Conservation (phyloP, 2,888 invertebrate species). For the Melanostoma mellinum region DNA sequence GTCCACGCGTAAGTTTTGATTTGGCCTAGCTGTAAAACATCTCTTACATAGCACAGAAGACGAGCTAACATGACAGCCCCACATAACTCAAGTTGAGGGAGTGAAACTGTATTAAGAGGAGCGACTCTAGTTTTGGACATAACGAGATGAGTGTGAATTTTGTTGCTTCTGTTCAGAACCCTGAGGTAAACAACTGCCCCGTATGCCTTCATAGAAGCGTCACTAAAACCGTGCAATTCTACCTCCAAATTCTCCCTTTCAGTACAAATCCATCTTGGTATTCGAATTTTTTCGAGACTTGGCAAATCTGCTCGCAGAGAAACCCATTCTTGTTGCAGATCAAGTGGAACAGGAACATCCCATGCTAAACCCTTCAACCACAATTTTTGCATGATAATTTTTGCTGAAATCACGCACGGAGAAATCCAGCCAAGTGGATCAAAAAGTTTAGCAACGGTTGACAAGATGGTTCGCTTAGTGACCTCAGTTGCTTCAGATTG, state of each 20-base stretch:
- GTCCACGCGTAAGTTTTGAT: no score
- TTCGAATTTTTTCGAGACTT: slow-evolving; percentile 9
- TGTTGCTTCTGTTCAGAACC: neutral
- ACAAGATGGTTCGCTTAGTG: slow-evolving; percentile 18
- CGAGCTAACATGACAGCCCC: slow-evolving; percentile 30
- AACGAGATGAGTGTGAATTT: slow-evolving; percentile 6
- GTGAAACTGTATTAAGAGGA: slow-evolving; percentile 24
- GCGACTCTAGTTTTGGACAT: slow-evolving; percentile 50
- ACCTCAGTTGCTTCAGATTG: neutral
- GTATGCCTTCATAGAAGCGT: slow-evolving; percentile 35
- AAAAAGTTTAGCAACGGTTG: slow-evolving; percentile 24
- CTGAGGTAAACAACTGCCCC: slow-evolving; percentile 24
- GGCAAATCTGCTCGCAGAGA: neutral
- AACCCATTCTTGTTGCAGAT: slow-evolving; percentile 9
- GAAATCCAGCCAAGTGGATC: slow-evolving; percentile 44
- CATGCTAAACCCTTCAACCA: slow-evolving; percentile 32
- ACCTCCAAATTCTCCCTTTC: neutral
- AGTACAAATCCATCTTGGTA: slow-evolving; percentile 38
- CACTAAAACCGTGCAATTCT: slow-evolving; percentile 38
- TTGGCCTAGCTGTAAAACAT: no score
- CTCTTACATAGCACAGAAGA: neutral
- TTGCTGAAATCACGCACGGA: slow-evolving; percentile 16
- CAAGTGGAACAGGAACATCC: slow-evolving; percentile 22
- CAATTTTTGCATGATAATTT: neutral
- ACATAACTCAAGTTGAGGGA: slow-evolving; percentile 48